These are phyloP conservation scores for Hippocampus abdominalis DNA, from an alignment of 2,113 vertebrate species.

Conservation along the genomic window DNA sequence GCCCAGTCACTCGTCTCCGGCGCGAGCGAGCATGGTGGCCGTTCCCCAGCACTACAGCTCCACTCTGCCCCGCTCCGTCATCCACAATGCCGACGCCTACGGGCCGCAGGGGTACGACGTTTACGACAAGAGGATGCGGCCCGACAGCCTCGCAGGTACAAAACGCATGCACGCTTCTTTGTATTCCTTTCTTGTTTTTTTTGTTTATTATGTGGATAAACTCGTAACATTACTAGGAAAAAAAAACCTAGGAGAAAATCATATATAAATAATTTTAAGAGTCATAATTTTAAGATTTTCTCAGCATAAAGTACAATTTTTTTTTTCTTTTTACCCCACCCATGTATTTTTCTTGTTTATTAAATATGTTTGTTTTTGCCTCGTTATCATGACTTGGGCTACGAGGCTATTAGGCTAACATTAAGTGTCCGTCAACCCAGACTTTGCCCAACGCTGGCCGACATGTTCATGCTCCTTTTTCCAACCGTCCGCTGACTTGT, in stretches of 20 bases:
- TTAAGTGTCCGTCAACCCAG: neutral
- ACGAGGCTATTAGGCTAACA: neutral
- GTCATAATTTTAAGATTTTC: neutral
- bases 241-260: neutral
- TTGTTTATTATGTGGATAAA: neutral
- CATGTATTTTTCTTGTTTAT: neutral
- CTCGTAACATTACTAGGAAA: neutral
- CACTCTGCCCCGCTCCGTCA: slow-evolving; percentile 79
- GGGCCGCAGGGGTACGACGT: slow-evolving; percentile 84
- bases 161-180: slow-evolving; percentile 1
- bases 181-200: too few relatives aligned
- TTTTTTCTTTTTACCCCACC: neutral
- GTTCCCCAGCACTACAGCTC: slow-evolving; percentile 89
- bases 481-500: neutral
- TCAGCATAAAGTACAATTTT: neutral
- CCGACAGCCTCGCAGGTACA: slow-evolving; percentile 88
- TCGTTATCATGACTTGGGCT: neutral
- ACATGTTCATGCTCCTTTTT: neutral
- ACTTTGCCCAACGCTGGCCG: neutral
- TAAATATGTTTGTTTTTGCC: neutral
- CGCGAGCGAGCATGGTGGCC: slow-evolving; percentile 84
- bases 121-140: slow-evolving; percentile 90
- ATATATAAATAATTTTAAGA: too few relatives aligned
- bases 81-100: slow-evolving; percentile 78
- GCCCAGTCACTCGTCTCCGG: slow-evolving; percentile 74